Evolutionary conservation across 2,797 vertebrate species (phyloP).

Genomic region (Scarus forsteni): DNA sequence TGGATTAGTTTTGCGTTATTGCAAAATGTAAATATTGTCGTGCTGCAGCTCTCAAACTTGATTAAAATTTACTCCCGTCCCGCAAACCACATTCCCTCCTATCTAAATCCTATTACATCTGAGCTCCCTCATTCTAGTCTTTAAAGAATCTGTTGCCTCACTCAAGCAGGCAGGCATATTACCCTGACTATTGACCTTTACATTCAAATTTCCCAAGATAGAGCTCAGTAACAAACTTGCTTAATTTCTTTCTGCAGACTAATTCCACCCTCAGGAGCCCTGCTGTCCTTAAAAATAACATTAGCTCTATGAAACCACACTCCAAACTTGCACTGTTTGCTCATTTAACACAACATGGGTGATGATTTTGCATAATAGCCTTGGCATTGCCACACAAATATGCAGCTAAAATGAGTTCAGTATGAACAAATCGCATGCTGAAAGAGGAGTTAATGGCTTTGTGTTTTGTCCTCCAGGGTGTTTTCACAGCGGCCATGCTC

Average conservation of each 20-base stretch:
- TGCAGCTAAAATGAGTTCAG: constrained; percentile 10
- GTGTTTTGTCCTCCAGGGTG: background rate
- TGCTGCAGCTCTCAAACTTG: background rate
- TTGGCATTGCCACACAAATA: constrained; percentile 3
- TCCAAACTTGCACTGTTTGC: constrained; percentile 29
- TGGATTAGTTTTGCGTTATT: background rate
- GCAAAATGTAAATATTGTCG: background rate
- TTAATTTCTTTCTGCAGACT: constrained; percentile 1
- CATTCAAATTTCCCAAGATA: background rate
- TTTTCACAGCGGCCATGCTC: constrained; percentile 7
- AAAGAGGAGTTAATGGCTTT: constrained; percentile 19
- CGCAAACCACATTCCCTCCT: background rate
- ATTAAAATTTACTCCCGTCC: background rate
- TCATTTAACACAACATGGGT: constrained; percentile 16
- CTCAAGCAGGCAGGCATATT: background rate
- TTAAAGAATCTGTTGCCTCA: background rate
- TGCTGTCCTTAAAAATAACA: constrained; percentile 9
- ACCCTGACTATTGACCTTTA: background rate
- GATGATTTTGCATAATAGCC: constrained; percentile 18
- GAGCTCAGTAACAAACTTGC: background rate
- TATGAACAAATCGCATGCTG: constrained; percentile 9
- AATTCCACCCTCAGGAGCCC: background rate
- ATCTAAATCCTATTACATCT: background rate
- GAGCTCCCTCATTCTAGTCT: background rate
- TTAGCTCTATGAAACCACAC: constrained; percentile 14